These are phyloP conservation scores for Felis catus DNA, from an alignment of 2,113 vertebrate species.

Conservation along the genomic window DNA sequence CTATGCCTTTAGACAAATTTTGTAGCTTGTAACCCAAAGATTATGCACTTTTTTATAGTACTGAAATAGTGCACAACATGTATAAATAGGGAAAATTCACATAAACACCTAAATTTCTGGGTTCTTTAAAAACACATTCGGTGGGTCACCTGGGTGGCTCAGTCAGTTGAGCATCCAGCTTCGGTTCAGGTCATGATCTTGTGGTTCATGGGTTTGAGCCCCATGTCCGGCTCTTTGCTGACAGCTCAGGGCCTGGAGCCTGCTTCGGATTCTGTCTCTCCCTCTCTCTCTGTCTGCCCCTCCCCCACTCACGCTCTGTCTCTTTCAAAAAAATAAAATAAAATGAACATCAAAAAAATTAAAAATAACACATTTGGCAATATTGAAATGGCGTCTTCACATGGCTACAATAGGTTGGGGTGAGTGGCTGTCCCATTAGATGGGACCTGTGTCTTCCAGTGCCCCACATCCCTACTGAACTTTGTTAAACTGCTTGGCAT, in stretches of 20 bases:
- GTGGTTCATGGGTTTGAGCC: too few relatives aligned
- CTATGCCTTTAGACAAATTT: not conserved
- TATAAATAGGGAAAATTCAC: not conserved
- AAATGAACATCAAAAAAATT: too few relatives aligned
- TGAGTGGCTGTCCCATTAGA: too few relatives aligned
- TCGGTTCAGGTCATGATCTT: too few relatives aligned
- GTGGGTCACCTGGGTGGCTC: too few relatives aligned
- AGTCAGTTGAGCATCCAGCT: too few relatives aligned
- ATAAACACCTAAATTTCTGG: not conserved
- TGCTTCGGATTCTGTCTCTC: too few relatives aligned
- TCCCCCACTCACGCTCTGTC: too few relatives aligned
- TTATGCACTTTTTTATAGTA: not conserved
- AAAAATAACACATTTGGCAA: not conserved
- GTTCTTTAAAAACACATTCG: not conserved
- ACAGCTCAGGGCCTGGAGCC: too few relatives aligned
- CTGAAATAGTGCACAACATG: not conserved
- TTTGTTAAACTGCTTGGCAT: not conserved
- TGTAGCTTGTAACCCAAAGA: not conserved
- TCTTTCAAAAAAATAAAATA: too few relatives aligned
- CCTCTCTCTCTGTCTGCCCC: too few relatives aligned
- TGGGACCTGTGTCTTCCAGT: not conserved
- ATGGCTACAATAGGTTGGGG: not conserved
- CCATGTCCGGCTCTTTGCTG: too few relatives aligned
- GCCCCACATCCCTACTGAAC: accelerated
- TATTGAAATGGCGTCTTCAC: not conserved